Conservation (phyloP, 2,888 invertebrate species). For the Tinea pellionella region DNA sequence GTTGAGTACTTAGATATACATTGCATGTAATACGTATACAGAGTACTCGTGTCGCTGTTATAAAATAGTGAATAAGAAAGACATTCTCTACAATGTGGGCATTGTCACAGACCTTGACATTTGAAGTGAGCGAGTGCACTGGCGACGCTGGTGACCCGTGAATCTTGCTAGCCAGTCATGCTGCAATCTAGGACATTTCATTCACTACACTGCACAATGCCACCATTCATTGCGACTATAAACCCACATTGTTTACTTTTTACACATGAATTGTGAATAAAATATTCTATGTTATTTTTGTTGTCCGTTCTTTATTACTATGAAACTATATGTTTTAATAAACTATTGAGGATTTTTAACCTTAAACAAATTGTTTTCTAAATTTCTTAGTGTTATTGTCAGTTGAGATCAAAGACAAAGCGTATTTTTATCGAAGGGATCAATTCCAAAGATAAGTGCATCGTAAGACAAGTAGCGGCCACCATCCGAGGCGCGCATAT, state of each 20-base stretch:
- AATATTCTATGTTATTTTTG: too few species aligned
- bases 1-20: neutral
- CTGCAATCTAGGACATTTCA: constrained; percentile 9
- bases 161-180: constrained; percentile 5
- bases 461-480: constrained; percentile 69
- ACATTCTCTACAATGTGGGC: neutral
- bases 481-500: constrained; percentile 36
- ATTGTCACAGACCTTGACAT: constrained; percentile 53
- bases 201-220: constrained; percentile 10
- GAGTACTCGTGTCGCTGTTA: neutral
- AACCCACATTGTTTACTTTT: neutral
- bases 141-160: constrained; percentile 1
- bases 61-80: constrained; percentile 4
- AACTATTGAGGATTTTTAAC: too few species aligned
- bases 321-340: too few species aligned
- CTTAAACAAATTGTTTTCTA: constrained; percentile 1
- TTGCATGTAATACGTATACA: neutral
- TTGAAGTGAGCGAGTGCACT: constrained; percentile 23
- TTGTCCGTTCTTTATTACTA: too few species aligned
- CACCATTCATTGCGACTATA: constrained; percentile 5
- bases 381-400: neutral
- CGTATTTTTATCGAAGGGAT: constrained; percentile 59
- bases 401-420: neutral
- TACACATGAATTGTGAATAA: too few species aligned
- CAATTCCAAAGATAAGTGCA: constrained; percentile 21